Base-by-base conservation (phyloP, 2,888 invertebrate species). In the Ctena decussata region DNA sequence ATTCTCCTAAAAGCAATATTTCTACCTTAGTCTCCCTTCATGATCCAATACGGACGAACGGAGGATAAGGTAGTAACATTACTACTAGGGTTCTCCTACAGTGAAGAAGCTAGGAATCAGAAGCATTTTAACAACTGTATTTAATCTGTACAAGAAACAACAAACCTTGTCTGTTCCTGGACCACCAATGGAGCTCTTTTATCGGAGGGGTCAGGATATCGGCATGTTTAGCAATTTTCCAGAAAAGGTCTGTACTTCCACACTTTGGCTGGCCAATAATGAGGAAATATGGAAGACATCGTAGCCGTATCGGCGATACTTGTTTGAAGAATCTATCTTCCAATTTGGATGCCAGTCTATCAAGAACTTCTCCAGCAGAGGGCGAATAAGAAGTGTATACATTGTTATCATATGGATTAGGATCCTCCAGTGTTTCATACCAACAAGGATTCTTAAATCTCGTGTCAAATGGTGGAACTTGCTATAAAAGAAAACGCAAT, bases 281-380 rank as follows among this genome's bases (percentile, higher is more conserved):
- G 79, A 93, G 98, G 97, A 94, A 99, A 97, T 92, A 99, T 97
- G 85, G 99, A 98, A 96, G 99, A 99, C 95, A 98, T 97, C 92
- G 92, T 80, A 91, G 91, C 69, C 91, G 91, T 84, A 77, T 57
- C 76, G 79, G 72, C 24, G 53, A 72, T 0, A 18, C 71, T 30
- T 78, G 73, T 18, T 65, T 35, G 35, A 65, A 65, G 65, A 87
- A 53, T 12, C 80, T 49, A 32, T 49, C 60, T n/a, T 75, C 27
- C 69, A 39, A 27, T 18, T 21, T 12, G 21, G n/a, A 69, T 27
- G 83, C 78, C 60, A 87, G 74, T n/a, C 49, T 44, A 27, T 60
- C 57, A 21, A 86, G 79, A 30, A 79, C 74, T 18, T 53, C 69
- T 18, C 80, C 53, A 5, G 89, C 90, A 8, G 84, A 73, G 12